Percentiles rank a stretch among this genome's conserved stretches.
Evolutionary conservation across 2,888 invertebrate genomes (phyloP).

Genomic region (Carcina quercana): DNA sequence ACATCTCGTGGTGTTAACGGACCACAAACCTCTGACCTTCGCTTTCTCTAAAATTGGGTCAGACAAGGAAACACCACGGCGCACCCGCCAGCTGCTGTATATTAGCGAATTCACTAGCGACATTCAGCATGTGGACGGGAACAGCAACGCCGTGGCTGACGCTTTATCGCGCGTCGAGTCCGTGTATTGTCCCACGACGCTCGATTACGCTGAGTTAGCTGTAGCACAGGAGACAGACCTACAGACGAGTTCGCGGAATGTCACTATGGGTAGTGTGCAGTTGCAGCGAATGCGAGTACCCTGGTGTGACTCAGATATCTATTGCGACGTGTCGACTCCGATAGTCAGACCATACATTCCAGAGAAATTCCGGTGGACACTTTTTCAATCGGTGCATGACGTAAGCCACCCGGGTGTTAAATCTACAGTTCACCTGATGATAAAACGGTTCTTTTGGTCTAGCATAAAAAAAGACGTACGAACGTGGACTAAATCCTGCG

Average conservation of each 20-base stretch:
- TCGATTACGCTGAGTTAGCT: conserved; percentile 5
- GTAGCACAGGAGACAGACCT: not conserved
- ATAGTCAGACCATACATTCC: conserved; percentile 5
- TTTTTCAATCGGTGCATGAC: conserved; percentile 9
- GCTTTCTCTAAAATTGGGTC: conserved; percentile 10
- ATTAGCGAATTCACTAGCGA: conserved; percentile 14
- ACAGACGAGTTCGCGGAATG: not conserved
- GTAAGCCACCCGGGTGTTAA: conserved; percentile 10
- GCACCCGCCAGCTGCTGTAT: conserved; percentile 12
- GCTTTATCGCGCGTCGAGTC: conserved; percentile 10
- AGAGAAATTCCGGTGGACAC: conserved; percentile 2
- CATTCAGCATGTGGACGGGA: conserved; percentile 6
- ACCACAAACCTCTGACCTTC: conserved; percentile 18
- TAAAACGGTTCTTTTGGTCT: conserved; percentile 7
- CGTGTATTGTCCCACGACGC: conserved; percentile 6
- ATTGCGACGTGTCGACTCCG: conserved; percentile 7
- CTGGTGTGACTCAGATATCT: not conserved
- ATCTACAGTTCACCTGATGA: conserved; percentile 6
- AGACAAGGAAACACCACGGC: conserved; percentile 10
- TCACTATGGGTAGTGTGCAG: not conserved
- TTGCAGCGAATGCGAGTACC: conserved; percentile 2
- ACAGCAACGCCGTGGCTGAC: conserved; percentile 13
- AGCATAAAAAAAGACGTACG: conserved; percentile 8
- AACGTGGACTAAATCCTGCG: conserved; percentile 3
- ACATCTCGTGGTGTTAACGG: conserved; percentile 12